These are phyloP conservation scores for Myiotriccus ornatus DNA, from an alignment of 2,797 vertebrate species.

Conservation along the genomic window DNA sequence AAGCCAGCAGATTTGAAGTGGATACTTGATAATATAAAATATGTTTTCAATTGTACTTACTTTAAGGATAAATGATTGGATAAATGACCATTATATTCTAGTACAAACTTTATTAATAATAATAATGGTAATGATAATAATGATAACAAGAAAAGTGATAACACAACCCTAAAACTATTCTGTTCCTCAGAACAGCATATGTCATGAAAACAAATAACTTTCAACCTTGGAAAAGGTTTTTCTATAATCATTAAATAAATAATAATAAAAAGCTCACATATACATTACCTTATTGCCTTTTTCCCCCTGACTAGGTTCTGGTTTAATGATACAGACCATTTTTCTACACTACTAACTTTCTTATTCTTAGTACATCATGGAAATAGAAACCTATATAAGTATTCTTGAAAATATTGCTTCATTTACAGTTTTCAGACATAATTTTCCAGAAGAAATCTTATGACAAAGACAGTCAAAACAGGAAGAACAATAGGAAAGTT, in stretches of 20 bases:
- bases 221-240: slow-evolving; percentile 38
- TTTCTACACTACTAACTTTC: slow-evolving; percentile 51
- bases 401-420: slow-evolving; percentile 66
- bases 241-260: slow-evolving; percentile 39
- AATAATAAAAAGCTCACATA: background rate
- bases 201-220: slow-evolving; percentile 10
- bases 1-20: background rate
- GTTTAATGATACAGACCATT: slow-evolving; percentile 59
- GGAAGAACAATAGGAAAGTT: slow-evolving; percentile 75
- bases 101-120: background rate
- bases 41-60: background rate
- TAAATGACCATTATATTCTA: background rate
- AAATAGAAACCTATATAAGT: slow-evolving; percentile 46
- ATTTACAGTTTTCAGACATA: slow-evolving; percentile 69
- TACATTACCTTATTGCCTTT: background rate
- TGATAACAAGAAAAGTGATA: background rate
- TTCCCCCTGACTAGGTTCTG: background rate
- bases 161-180: background rate
- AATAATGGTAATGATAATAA: background rate
- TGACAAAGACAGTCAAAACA: slow-evolving; percentile 70
- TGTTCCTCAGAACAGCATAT: background rate
- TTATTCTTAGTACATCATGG: background rate
- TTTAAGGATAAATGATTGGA: background rate
- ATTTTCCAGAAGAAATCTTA: slow-evolving; percentile 46
- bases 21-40: background rate